phyloP scores from a whole-genome alignment of 2,113 vertebrate species.

The Podilymbus podiceps region DNA sequence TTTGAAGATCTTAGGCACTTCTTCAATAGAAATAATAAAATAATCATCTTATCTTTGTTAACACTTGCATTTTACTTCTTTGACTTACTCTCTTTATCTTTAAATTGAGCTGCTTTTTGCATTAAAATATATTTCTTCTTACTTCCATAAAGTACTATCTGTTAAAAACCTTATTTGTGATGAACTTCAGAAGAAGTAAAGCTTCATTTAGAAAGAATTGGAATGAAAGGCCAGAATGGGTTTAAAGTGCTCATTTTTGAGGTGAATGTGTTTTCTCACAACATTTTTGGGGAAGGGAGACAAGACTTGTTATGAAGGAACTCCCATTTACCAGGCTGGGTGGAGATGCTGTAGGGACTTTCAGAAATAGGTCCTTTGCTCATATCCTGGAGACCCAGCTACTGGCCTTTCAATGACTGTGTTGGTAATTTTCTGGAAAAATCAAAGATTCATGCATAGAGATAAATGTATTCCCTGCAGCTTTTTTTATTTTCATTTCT shows the following conservation, averaged over 20 bases:
- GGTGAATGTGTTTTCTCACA: background rate
- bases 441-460: background rate
- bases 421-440: background rate
- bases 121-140: background rate
- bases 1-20: slow-evolving; percentile 1
- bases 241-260: background rate
- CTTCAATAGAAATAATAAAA: background rate
- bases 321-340: background rate
- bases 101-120: slow-evolving; percentile 24
- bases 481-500: background rate
- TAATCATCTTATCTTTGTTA: slow-evolving; percentile 12
- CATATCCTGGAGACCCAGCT: background rate
- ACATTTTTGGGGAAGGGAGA: background rate
- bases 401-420: background rate
- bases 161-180: background rate
- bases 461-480: background rate
- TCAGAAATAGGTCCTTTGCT: background rate
- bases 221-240: background rate
- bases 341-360: background rate
- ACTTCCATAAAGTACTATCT: background rate
- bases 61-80: background rate
- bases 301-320: background rate
- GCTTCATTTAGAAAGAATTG: background rate
- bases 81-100: slow-evolving; percentile 1
- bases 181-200: background rate